Percentiles rank a stretch among this genome's conserved stretches.
Conservation (phyloP, 2,888 invertebrate genomes). For the Zonitis immaculata region DNA sequence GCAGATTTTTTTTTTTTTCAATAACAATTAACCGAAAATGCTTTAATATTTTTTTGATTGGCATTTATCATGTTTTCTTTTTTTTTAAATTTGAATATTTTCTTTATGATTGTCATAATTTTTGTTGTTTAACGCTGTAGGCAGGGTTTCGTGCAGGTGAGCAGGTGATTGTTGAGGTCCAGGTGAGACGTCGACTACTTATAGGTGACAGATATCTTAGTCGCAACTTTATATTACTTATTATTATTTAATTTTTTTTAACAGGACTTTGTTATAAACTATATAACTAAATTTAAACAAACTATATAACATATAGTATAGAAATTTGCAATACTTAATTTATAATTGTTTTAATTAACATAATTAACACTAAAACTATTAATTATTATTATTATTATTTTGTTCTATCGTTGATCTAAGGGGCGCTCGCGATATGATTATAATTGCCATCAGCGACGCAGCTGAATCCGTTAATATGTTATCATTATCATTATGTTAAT, state of each 20-base stretch:
- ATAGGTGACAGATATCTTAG: slow-evolving; percentile 34
- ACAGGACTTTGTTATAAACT: too few species aligned
- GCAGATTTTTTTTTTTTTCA: background rate
- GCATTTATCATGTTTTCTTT: too few species aligned
- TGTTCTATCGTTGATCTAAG: slow-evolving; percentile 30
- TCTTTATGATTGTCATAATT: background rate
- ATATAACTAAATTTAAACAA: too few species aligned
- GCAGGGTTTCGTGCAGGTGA: slow-evolving; percentile 13
- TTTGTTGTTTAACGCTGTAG: background rate
- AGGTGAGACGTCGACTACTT: slow-evolving; percentile 25
- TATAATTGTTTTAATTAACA: too few species aligned
- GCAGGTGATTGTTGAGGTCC: slow-evolving; percentile 21
- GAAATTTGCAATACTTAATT: too few species aligned
- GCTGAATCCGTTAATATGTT: slow-evolving; percentile 46
- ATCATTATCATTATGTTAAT: slow-evolving; percentile 49
- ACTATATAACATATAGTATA: too few species aligned
- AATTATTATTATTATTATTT: background rate
- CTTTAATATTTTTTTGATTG: background rate
- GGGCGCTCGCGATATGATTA: slow-evolving; percentile 37
- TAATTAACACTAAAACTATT: too few species aligned
- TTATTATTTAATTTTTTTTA: too few species aligned
- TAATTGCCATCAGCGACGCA: slow-evolving; percentile 44
- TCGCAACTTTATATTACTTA: slow-evolving; percentile 40
- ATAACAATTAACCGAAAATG: background rate
- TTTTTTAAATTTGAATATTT: background rate